These are phyloP conservation scores for Oscheius sp. DNA, from an alignment of 2,888 invertebrate species.

Conservation along the genomic window DNA sequence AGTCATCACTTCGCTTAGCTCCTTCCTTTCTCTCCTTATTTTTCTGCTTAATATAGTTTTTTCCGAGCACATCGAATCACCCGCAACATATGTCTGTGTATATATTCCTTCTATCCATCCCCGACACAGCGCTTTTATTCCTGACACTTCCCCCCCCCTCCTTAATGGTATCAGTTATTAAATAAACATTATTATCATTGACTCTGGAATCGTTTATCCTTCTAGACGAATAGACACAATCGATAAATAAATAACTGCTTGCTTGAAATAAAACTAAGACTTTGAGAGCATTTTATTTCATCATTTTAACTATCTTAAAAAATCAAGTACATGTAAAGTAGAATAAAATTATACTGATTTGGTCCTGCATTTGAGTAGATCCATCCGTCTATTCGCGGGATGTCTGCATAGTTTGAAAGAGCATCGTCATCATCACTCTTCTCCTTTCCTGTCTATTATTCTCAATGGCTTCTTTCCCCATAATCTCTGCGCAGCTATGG, in stretches of 20 bases:
- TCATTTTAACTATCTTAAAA: too few relatives aligned
- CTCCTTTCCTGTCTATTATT: conserved; percentile 4
- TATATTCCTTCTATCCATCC: not conserved
- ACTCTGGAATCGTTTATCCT: not conserved
- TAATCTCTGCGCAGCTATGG: conserved; percentile 17
- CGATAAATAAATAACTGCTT: too few relatives aligned
- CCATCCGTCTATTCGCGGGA: too few relatives aligned
- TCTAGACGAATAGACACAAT: too few relatives aligned
- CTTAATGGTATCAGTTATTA: not conserved
- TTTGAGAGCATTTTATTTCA: too few relatives aligned
- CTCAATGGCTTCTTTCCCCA: conserved; percentile 7
- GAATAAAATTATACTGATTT: too few relatives aligned
- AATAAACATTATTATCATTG: not conserved
- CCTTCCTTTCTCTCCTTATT: not conserved
- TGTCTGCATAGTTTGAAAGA: not conserved
- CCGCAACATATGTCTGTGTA: conserved; percentile 23
- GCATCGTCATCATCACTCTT: not conserved
- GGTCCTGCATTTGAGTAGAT: too few relatives aligned
- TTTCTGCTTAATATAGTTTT: not conserved
- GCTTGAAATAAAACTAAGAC: too few relatives aligned
- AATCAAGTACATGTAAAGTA: too few relatives aligned
- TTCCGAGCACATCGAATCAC: conserved; percentile 7
- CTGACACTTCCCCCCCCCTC: not conserved
- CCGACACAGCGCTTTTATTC: conserved; percentile 6
- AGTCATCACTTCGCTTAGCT: conserved; percentile 27